A percentile compares a stretch with the other conserved stretches of the same genome.
These are phyloP conservation scores for Athene cunicularia DNA, from an alignment of 2,113 vertebrate species.

Conservation along the genomic window DNA sequence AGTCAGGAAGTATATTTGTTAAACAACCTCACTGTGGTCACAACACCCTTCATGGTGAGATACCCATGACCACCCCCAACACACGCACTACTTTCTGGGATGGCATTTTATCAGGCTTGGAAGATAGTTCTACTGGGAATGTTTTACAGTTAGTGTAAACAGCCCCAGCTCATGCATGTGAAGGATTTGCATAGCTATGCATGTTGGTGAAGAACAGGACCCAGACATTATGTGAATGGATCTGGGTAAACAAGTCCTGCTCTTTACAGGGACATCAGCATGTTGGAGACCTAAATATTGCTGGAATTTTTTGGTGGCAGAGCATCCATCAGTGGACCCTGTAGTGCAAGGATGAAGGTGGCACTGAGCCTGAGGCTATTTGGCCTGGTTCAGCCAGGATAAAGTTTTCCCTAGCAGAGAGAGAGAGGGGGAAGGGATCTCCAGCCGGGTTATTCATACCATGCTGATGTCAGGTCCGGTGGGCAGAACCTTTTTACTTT, in stretches of 20 bases:
- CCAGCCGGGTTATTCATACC: too few species aligned
- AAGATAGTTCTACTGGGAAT: background rate
- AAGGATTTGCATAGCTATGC: background rate
- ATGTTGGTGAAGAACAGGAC: background rate
- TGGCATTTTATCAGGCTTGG: background rate
- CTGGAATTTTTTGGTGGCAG: constrained; percentile 12
- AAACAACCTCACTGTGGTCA: background rate
- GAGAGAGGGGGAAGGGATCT: too few species aligned
- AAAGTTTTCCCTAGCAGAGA: too few species aligned
- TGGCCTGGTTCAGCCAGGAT: too few species aligned
- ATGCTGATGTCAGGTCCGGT: too few species aligned
- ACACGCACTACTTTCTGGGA: background rate
- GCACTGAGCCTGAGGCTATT: background rate
- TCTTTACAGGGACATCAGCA: background rate
- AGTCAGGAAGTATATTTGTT: background rate
- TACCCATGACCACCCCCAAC: background rate
- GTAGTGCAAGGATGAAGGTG: background rate
- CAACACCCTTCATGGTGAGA: background rate
- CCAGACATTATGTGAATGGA: background rate
- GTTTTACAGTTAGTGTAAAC: background rate
- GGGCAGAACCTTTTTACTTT: too few species aligned
- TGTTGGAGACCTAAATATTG: background rate
- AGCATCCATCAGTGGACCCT: background rate
- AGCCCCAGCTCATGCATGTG: background rate
- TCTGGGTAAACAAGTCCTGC: background rate